A percentile compares a stretch with the other conserved stretches of the same genome.
Evolutionary conservation across 2,888 invertebrate genomes (phyloP).

Genomic region (Hirtodrosophila cameraria): DNA sequence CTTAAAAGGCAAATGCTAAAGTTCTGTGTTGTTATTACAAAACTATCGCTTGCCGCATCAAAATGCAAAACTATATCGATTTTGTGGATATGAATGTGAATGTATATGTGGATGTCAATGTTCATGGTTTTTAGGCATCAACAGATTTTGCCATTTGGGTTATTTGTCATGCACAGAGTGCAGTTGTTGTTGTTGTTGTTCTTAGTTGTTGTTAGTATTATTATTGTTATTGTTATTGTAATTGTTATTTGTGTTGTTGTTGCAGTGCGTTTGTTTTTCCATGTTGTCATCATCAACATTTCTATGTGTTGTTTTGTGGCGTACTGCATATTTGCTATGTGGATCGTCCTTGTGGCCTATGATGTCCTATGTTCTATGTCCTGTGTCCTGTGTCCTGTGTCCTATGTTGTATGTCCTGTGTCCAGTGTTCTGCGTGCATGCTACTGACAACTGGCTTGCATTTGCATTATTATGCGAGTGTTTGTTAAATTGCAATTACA

Average conservation of each 20-base stretch:
- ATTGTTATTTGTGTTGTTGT: conserved; percentile 23
- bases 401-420: no score
- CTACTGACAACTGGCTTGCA: conserved; percentile 18
- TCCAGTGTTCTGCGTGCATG: conserved; percentile 2
- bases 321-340: conserved; percentile 44
- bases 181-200: conserved; percentile 23
- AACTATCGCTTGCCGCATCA: conserved; percentile 27
- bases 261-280: conserved; percentile 48
- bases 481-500: conserved; percentile 76
- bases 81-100: conserved; percentile 14
- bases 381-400: no score
- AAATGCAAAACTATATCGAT: conserved; percentile 64
- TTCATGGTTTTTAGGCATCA: conserved; percentile 66
- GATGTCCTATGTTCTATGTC: no score
- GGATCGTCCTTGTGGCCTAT: conserved; percentile 47
- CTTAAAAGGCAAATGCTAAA: conserved; percentile 11
- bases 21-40: conserved; percentile 10
- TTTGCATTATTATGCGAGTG: conserved; percentile 70
- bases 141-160: conserved; percentile 75
- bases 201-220: conserved; percentile 26
- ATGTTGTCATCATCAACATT: conserved; percentile 40
- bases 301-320: conserved; percentile 32
- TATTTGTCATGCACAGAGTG: conserved; percentile 68
- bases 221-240: conserved; percentile 22
- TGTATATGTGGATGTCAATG: conserved; percentile 25